Percentiles rank a stretch among this genome's conserved stretches.
These are phyloP conservation scores for Dasysyrphus tricinctus DNA, from an alignment of 2,888 invertebrate species.

Conservation along the genomic window DNA sequence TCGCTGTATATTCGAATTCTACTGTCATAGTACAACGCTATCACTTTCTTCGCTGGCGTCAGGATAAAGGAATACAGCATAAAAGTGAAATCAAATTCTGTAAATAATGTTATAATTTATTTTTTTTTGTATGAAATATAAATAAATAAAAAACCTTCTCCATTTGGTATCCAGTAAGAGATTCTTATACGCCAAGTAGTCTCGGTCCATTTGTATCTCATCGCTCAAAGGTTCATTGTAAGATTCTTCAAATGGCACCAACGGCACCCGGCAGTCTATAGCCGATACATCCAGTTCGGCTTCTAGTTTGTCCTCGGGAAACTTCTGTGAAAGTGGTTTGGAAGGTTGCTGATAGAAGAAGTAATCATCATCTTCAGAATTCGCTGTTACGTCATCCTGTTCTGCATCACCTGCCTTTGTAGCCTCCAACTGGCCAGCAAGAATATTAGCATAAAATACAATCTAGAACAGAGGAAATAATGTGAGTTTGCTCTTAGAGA, in stretches of 20 bases:
- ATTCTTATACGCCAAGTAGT: slow-evolving; percentile 95
- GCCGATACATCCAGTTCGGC: slow-evolving; percentile 87
- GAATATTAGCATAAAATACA: slow-evolving; percentile 93
- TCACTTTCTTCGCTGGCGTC: slow-evolving; percentile 95
- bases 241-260: slow-evolving; percentile 94
- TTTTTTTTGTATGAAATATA: background rate
- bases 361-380: slow-evolving; percentile 83
- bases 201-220: slow-evolving; percentile 96
- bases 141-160: slow-evolving; percentile 75
- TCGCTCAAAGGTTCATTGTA: slow-evolving; percentile 97
- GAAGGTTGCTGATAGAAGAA: slow-evolving; percentile 80
- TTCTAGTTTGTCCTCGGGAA: slow-evolving; percentile 85
- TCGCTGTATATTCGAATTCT: slow-evolving; percentile 97
- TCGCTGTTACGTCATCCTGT: slow-evolving; percentile 80
- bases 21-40: slow-evolving; percentile 96
- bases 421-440: slow-evolving; percentile 91
- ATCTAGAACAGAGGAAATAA: slow-evolving; percentile 84
- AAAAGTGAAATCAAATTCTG: slow-evolving; percentile 91
- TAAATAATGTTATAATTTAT: background rate
- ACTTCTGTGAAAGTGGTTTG: slow-evolving; percentile 80
- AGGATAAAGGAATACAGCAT: slow-evolving; percentile 95
- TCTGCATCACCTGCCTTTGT: slow-evolving; percentile 86
- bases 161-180: slow-evolving; percentile 81
- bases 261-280: slow-evolving; percentile 91
- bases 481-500: background rate